These are phyloP conservation scores for Homarus gammarus DNA, from an alignment of 2,888 invertebrate genomes.

Conservation along the genomic window DNA sequence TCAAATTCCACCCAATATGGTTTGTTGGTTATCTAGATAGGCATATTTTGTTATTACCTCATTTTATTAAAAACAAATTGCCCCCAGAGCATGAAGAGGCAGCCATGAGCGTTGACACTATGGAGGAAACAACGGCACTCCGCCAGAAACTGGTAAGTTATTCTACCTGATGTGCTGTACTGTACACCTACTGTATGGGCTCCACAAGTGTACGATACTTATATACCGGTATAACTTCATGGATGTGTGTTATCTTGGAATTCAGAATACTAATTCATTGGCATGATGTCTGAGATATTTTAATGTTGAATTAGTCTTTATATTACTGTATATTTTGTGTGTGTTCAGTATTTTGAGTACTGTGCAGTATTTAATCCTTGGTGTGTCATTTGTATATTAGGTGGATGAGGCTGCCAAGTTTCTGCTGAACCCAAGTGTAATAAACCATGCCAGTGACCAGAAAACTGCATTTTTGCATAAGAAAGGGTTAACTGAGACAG, in stretches of 20 bases:
- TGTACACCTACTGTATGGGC: no score
- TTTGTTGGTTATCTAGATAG: not conserved
- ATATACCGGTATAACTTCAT: not conserved
- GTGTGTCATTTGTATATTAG: slow-evolving; percentile 26
- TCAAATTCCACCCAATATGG: not conserved
- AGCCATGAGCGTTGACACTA: not conserved
- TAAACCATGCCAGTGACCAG: slow-evolving; percentile 33
- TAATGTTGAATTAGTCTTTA: not conserved
- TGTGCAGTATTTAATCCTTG: no score
- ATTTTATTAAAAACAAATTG: no score
- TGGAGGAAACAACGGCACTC: not conserved
- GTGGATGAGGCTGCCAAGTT: slow-evolving; percentile 62
- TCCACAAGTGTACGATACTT: no score
- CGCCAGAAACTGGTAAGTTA: slow-evolving; percentile 3
- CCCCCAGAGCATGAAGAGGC: not conserved
- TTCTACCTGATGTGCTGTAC: no score
- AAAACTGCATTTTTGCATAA: slow-evolving; percentile 54
- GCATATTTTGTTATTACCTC: no score
- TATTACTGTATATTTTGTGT: no score
- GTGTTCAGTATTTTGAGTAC: no score
- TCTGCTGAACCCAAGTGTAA: slow-evolving; percentile 55
- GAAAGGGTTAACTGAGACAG: slow-evolving; percentile 59
- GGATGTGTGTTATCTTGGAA: not conserved
- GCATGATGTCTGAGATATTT: not conserved
- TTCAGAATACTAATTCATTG: not conserved